phyloP scores from a whole-genome alignment of 2,888 invertebrate species.

The Plagodis pulveraria region DNA sequence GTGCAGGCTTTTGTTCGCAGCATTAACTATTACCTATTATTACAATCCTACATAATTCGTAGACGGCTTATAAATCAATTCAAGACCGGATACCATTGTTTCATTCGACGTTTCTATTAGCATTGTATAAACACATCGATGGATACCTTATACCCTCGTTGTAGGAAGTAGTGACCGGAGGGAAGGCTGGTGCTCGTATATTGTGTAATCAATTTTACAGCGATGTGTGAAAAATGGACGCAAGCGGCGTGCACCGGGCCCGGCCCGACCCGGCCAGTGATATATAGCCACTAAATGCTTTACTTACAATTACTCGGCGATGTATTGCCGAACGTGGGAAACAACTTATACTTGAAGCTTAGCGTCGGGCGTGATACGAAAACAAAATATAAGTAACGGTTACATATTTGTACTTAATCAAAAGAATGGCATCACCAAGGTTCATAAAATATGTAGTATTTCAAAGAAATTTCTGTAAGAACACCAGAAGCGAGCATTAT shows the following conservation, averaged over 20 bases:
- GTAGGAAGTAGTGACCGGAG: slow-evolving; percentile 12
- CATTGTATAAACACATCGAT: slow-evolving; percentile 25
- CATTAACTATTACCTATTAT: slow-evolving; percentile 73
- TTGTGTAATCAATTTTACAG: slow-evolving; percentile 63
- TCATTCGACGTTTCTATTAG: slow-evolving; percentile 41
- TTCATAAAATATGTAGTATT: slow-evolving; percentile 6
- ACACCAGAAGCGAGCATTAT: slow-evolving; percentile 32
- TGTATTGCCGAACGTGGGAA: slow-evolving; percentile 56
- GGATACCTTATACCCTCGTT: slow-evolving; percentile 9
- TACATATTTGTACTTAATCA: background rate
- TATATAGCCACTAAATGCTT: slow-evolving; percentile 61
- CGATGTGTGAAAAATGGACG: slow-evolving; percentile 68
- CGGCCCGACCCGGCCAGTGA: slow-evolving; percentile 46
- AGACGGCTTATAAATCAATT: slow-evolving; percentile 49
- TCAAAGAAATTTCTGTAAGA: slow-evolving; percentile 23
- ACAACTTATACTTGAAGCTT: slow-evolving; percentile 33
- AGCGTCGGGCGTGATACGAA: slow-evolving; percentile 14
- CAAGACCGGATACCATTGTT: slow-evolving; percentile 41
- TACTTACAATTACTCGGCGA: slow-evolving; percentile 63
- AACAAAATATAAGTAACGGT: slow-evolving; percentile 9
- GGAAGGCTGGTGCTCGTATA: slow-evolving; percentile 37
- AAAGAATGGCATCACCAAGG: background rate
- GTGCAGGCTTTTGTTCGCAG: slow-evolving; percentile 72
- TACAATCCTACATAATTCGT: slow-evolving; percentile 53
- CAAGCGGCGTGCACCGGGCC: slow-evolving; percentile 48